phyloP scores from a whole-genome alignment of 1,140 invertebrate genomes.

The Stegodyphus mimosarum region DNA sequence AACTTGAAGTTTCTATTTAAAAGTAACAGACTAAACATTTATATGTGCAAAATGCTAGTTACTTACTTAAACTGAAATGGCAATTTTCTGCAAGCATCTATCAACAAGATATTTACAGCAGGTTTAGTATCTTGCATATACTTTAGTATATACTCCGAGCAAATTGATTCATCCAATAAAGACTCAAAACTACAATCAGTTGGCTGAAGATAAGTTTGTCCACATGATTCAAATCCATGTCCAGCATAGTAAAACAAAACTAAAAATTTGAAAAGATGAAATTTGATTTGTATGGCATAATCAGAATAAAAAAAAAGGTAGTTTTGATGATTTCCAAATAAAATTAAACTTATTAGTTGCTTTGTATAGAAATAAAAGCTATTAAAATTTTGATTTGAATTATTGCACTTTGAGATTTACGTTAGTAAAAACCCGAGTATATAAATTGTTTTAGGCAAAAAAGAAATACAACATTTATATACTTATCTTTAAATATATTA shows the following conservation, averaged over 20 bases:
- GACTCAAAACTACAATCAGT: constrained; percentile 25
- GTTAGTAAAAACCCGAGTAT: too few relatives aligned
- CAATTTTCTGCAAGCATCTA: constrained; percentile 39
- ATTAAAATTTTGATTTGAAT: too few relatives aligned
- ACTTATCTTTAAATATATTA: too few relatives aligned
- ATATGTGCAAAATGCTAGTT: background rate
- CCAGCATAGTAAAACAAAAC: constrained; percentile 45
- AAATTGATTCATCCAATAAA: constrained; percentile 14
- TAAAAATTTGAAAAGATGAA: background rate
- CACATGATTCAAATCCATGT: constrained; percentile 43
- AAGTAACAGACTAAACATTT: too few relatives aligned
- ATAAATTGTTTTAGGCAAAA: too few relatives aligned
- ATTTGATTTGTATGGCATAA: background rate
- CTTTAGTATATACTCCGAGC: constrained; percentile 32
- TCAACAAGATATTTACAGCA: constrained; percentile 31
- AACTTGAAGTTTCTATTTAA: too few relatives aligned
- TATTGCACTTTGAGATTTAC: too few relatives aligned
- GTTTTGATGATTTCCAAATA: too few relatives aligned
- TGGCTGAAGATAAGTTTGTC: constrained; percentile 25
- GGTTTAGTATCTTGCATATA: constrained; percentile 26
- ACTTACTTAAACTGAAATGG: background rate
- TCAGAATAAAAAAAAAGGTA: background rate
- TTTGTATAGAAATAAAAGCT: too few relatives aligned
- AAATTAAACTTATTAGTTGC: too few relatives aligned
- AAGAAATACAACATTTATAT: too few relatives aligned